These are phyloP conservation scores for Brachynemurus nebulosus DNA, from an alignment of 2,888 invertebrate genomes.

Conservation along the genomic window DNA sequence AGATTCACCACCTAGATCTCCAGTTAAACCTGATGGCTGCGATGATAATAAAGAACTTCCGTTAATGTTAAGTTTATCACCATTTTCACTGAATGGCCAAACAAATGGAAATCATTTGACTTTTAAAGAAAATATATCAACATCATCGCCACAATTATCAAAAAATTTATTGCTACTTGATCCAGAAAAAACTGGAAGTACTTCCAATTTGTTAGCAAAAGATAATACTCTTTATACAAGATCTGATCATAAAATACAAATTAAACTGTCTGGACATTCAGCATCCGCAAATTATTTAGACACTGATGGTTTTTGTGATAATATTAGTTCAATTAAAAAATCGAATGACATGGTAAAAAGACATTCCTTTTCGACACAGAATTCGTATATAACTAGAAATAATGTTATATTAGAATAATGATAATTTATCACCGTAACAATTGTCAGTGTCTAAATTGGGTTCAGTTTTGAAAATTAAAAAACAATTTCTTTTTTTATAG, in stretches of 20 bases:
- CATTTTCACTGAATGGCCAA: not conserved
- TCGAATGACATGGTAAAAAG: not conserved
- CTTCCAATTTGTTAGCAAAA: constrained; percentile 2
- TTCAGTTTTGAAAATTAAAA: no score
- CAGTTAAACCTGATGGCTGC: constrained; percentile 2
- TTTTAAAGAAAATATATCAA: constrained; percentile 16
- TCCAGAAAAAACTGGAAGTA: constrained; percentile 14
- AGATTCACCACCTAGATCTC: constrained; percentile 18
- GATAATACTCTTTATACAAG: no score
- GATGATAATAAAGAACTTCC: constrained; percentile 1
- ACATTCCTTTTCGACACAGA: not conserved
- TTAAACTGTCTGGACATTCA: not conserved
- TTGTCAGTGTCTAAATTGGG: no score
- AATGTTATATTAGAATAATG: no score
- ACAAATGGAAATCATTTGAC: not conserved
- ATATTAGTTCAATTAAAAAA: not conserved
- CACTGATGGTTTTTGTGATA: not conserved
- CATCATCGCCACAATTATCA: constrained; percentile 27
- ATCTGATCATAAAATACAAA: no score
- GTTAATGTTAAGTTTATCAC: not conserved
- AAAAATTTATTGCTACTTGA: constrained; percentile 25
- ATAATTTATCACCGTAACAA: no score
- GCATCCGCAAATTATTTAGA: constrained; percentile 1
- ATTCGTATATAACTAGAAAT: no score
- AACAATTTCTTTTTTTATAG: no score